These are phyloP conservation scores for Neofelis nebulosa DNA, from an alignment of 2,113 vertebrate species.

Conservation along the genomic window DNA sequence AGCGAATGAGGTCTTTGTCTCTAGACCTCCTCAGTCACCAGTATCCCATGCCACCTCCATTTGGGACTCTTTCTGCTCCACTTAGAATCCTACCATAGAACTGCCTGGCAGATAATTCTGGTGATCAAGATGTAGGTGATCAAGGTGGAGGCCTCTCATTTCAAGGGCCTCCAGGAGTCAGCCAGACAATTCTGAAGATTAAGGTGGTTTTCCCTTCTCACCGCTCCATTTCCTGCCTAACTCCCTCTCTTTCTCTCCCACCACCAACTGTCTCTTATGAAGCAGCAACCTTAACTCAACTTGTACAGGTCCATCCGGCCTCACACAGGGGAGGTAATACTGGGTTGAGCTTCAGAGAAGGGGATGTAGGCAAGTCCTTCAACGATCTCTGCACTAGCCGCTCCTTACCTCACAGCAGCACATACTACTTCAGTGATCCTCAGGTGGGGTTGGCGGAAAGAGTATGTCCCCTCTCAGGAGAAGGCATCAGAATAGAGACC, in stretches of 20 bases:
- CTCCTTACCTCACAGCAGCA: neutral
- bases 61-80: neutral
- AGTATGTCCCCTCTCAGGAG: neutral
- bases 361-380: neutral
- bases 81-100: neutral
- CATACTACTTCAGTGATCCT: neutral
- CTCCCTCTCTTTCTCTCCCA: neutral
- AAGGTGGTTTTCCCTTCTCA: too few species aligned
- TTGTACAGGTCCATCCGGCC: neutral
- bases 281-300: neutral
- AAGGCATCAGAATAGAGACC: neutral
- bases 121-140: neutral
- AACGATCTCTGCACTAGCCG: neutral
- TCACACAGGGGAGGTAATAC: fast-evolving
- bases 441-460: neutral
- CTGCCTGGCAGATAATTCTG: neutral
- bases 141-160: neutral
- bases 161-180: neutral
- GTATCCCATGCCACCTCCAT: fast-evolving
- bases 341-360: neutral
- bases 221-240: neutral
- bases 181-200: neutral
- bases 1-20: neutral
- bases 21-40: neutral
- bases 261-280: neutral